These are phyloP conservation scores for Echeneis naucrates DNA, from an alignment of 2,797 vertebrate species.

Conservation along the genomic window DNA sequence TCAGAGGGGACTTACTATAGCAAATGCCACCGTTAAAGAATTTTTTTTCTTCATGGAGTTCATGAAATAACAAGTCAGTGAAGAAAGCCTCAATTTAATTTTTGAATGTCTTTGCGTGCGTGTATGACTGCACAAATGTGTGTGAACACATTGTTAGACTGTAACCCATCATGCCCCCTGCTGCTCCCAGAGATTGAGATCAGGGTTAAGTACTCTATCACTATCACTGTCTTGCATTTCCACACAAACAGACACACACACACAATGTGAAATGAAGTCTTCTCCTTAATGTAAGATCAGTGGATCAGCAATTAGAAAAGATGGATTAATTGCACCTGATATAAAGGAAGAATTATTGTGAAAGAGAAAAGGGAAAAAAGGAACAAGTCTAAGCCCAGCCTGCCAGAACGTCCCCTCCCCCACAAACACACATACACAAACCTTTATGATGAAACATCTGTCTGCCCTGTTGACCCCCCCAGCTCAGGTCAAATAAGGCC, in stretches of 20 bases:
- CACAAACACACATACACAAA: constrained; percentile 46
- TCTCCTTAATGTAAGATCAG: constrained; percentile 69
- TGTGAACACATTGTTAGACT: constrained; percentile 25
- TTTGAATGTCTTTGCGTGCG: not conserved
- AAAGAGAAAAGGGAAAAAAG: not conserved
- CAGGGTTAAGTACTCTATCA: constrained; percentile 57
- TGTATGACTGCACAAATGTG: constrained; percentile 3
- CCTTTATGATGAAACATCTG: constrained; percentile 75
- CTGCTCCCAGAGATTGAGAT: constrained; percentile 54
- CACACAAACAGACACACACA: constrained; percentile 29
- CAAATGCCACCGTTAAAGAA: not conserved
- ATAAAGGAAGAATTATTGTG: constrained; percentile 43
- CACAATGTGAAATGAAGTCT: constrained; percentile 48
- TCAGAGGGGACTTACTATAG: not conserved
- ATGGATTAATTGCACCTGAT: constrained; percentile 68
- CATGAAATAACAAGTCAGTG: not conserved
- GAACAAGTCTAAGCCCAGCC: constrained; percentile 37
- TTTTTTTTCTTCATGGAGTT: not conserved
- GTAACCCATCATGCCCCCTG: constrained; percentile 43
- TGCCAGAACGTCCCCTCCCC: constrained; percentile 15
- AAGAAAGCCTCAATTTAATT: not conserved
- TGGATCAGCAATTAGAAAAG: constrained; percentile 59
- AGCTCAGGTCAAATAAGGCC: constrained; percentile 69
- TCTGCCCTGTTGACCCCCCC: constrained; percentile 62
- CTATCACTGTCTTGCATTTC: constrained; percentile 25